Evolutionary conservation across 64 coral and sea anemone species (phyloP).

Genomic region (Stichodactyla helianthus): DNA sequence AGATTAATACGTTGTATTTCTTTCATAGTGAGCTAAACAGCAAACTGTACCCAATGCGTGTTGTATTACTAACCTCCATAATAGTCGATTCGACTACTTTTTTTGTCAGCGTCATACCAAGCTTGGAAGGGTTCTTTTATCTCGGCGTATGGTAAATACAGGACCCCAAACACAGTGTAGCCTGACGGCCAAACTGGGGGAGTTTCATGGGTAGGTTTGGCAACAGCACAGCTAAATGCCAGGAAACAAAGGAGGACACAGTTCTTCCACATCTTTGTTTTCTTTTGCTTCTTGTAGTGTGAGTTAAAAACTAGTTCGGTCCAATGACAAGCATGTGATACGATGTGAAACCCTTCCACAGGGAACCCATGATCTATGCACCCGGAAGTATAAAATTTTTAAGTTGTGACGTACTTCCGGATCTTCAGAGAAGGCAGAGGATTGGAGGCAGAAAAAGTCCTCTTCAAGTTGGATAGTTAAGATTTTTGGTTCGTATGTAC

Average conservation of each 20-base stretch:
- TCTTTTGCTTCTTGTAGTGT: neutral
- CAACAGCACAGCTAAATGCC: neutral
- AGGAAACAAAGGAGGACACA: neutral
- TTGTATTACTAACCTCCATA: slow-evolving; percentile 64
- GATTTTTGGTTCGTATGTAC: too few relatives aligned
- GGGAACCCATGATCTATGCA: neutral
- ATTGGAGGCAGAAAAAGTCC: too few relatives aligned
- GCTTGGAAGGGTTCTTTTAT: slow-evolving; percentile 83
- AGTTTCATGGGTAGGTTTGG: neutral
- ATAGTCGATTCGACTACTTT: slow-evolving; percentile 84
- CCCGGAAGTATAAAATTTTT: neutral
- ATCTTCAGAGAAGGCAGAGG: too few relatives aligned
- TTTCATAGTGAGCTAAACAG: too few relatives aligned
- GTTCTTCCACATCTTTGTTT: neutral
- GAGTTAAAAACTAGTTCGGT: neutral
- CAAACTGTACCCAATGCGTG: neutral
- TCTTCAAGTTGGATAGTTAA: too few relatives aligned
- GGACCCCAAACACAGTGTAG: slow-evolving; percentile 66
- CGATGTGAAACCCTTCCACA: neutral
- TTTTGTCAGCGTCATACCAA: slow-evolving; percentile 57
- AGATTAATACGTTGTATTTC: too few relatives aligned
- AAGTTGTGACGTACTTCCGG: too few relatives aligned
- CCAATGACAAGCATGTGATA: slow-evolving; percentile 7
- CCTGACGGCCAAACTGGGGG: slow-evolving; percentile 49
- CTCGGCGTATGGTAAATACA: slow-evolving; percentile 89